Conservation (phyloP, 2,888 invertebrate genomes). For the Cerceris rybyensis region DNA sequence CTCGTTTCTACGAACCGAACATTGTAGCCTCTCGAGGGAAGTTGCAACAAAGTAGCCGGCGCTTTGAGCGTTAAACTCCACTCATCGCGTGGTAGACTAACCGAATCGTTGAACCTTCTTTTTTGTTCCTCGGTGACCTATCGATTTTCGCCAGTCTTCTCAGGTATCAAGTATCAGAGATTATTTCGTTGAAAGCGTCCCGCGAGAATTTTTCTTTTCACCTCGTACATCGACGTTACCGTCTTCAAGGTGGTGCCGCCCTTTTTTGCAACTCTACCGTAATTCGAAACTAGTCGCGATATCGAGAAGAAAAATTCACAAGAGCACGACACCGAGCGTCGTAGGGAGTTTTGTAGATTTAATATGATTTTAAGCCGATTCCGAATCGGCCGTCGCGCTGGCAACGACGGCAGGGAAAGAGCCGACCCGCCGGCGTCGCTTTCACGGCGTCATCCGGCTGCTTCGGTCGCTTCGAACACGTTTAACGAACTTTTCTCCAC, state of each 20-base stretch:
- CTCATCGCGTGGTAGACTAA: slow-evolving; percentile 52
- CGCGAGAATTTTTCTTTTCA: slow-evolving; percentile 46
- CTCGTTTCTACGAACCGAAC: too few species aligned
- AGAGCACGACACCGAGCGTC: not conserved
- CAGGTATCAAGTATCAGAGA: too few species aligned
- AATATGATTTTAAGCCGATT: slow-evolving; percentile 25
- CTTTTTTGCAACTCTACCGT: not conserved
- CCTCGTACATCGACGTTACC: slow-evolving; percentile 53
- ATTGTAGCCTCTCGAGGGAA: too few species aligned
- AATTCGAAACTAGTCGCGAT: not conserved
- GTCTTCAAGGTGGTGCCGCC: not conserved
- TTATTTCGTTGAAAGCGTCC: slow-evolving; percentile 29
- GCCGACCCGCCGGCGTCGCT: slow-evolving; percentile 60
- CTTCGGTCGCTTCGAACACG: slow-evolving; percentile 31
- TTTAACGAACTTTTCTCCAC: slow-evolving; percentile 54
- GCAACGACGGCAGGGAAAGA: slow-evolving; percentile 61
- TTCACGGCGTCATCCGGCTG: slow-evolving; percentile 57
- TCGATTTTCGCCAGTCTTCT: not conserved
- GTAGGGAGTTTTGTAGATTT: slow-evolving; percentile 13
- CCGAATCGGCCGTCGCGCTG: slow-evolving; percentile 36
- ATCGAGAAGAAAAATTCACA: too few species aligned
- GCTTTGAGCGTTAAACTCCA: not conserved
- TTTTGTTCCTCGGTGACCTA: too few species aligned
- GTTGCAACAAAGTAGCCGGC: too few species aligned
- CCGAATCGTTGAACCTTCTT: not conserved